phyloP scores from a whole-genome alignment of 2,888 invertebrate species.

The Chloroclystis v-ata region DNA sequence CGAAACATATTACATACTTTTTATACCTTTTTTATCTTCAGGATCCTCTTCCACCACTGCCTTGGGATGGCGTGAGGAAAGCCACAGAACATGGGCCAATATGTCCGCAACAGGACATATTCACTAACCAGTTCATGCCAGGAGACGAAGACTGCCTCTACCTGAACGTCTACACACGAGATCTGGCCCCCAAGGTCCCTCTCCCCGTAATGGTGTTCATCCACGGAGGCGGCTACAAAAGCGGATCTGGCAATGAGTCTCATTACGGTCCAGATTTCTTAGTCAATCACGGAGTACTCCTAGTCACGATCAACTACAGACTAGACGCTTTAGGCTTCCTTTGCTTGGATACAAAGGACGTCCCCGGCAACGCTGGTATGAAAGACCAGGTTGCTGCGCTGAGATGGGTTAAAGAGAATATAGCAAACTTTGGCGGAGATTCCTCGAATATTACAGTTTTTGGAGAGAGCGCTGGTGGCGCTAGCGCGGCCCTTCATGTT shows the following conservation, averaged over 20 bases:
- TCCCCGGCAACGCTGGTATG: slow-evolving; percentile 79
- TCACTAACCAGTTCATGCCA: slow-evolving; percentile 28
- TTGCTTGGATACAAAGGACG: slow-evolving; percentile 68
- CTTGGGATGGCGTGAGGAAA: slow-evolving; percentile 27
- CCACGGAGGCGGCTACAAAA: slow-evolving; percentile 48
- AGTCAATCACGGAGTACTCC: slow-evolving; percentile 67
- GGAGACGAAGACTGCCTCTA: slow-evolving; percentile 50
- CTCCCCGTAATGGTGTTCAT: slow-evolving; percentile 53
- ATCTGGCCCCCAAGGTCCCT: slow-evolving; percentile 29
- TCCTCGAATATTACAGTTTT: slow-evolving; percentile 44
- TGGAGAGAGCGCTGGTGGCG: slow-evolving; percentile 50
- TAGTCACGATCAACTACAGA: slow-evolving; percentile 78
- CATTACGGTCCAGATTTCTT: slow-evolving; percentile 75
- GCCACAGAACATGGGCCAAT: slow-evolving; percentile 46
- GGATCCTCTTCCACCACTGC: slow-evolving; percentile 30
- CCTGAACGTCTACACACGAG: slow-evolving; percentile 48
- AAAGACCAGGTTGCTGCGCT: slow-evolving; percentile 56
- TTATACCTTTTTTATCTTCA: slow-evolving; percentile 18
- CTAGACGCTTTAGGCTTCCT: slow-evolving; percentile 75
- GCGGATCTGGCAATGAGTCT: slow-evolving; percentile 56
- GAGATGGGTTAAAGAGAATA: slow-evolving; percentile 45
- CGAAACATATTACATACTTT: too few species aligned
- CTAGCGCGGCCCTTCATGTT: slow-evolving; percentile 38
- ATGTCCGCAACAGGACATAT: slow-evolving; percentile 45
- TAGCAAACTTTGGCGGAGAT: slow-evolving; percentile 45